These are phyloP conservation scores for Episyrphus balteatus DNA, from an alignment of 1,140 invertebrate genomes.

Conservation along the genomic window DNA sequence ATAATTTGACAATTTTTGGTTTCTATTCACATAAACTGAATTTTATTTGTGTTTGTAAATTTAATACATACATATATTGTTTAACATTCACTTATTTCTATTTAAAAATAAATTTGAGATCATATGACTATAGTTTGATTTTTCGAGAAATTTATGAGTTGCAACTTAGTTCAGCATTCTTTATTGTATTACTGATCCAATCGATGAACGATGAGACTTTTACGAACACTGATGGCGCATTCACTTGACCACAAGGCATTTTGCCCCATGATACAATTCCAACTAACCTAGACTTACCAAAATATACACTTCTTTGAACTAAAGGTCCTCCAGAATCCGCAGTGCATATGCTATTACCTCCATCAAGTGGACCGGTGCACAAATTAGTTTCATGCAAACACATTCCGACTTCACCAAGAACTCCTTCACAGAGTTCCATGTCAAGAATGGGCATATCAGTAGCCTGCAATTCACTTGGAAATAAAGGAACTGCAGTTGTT, in stretches of 20 bases:
- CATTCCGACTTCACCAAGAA: constrained; percentile 21
- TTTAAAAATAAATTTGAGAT: too few species aligned
- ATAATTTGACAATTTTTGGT: too few species aligned
- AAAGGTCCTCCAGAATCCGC: constrained; percentile 40
- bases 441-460: constrained; percentile 38
- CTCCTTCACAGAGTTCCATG: constrained; percentile 27
- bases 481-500: constrained; percentile 31
- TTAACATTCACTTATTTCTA: too few species aligned
- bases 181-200: constrained; percentile 41
- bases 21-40: too few species aligned
- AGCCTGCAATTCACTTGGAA: constrained; percentile 37
- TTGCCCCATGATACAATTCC: constrained; percentile 36
- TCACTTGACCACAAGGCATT: constrained; percentile 41
- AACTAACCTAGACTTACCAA: constrained; percentile 23
- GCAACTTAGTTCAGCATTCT: too few species aligned
- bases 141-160: too few species aligned
- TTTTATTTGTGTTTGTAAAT: too few species aligned
- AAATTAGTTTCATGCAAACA: constrained; percentile 39
- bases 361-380: constrained; percentile 41
- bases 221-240: constrained; percentile 62
- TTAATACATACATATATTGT: too few species aligned
- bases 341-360: constrained; percentile 39
- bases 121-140: too few species aligned
- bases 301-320: constrained; percentile 19
- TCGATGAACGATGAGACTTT: constrained; percentile 50